Evolutionary conservation across 2,113 vertebrate genomes (phyloP).

Genomic region (Anhinga anhinga): DNA sequence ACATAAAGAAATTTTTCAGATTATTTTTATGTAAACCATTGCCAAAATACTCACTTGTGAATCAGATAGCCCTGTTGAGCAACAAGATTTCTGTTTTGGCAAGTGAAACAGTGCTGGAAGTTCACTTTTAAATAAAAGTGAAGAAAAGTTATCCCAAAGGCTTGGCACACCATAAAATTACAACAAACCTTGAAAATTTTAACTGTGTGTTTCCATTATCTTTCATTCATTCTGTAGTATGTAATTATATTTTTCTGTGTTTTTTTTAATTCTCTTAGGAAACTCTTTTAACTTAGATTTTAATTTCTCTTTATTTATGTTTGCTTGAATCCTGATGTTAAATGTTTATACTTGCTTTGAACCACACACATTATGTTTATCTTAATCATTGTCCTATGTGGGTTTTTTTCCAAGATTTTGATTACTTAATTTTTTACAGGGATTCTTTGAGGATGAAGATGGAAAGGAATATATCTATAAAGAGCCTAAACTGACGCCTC

Average conservation of each 20-base stretch:
- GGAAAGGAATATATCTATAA: slow-evolving; percentile 99
- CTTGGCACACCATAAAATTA: slow-evolving; percentile 45
- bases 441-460: slow-evolving; percentile 97
- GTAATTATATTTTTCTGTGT: background rate
- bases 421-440: slow-evolving; percentile 71
- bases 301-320: slow-evolving; percentile 4
- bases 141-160: slow-evolving; percentile 3
- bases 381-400: background rate
- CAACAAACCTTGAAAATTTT: background rate
- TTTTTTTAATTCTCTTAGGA: background rate
- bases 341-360: slow-evolving; percentile 39
- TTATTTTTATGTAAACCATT: background rate
- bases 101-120: slow-evolving; percentile 74
- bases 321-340: slow-evolving; percentile 45
- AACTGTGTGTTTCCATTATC: slow-evolving; percentile 53
- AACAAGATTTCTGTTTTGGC: slow-evolving; percentile 37
- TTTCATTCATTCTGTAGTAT: slow-evolving; percentile 1
- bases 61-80: background rate
- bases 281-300: slow-evolving; percentile 25
- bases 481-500: slow-evolving; percentile 95
- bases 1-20: background rate
- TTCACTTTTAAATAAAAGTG: slow-evolving; percentile 41
- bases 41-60: background rate
- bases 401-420: background rate
- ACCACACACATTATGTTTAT: background rate